These are phyloP conservation scores for Pluvialis apricaria DNA, from an alignment of 2,113 vertebrate genomes.

Conservation along the genomic window DNA sequence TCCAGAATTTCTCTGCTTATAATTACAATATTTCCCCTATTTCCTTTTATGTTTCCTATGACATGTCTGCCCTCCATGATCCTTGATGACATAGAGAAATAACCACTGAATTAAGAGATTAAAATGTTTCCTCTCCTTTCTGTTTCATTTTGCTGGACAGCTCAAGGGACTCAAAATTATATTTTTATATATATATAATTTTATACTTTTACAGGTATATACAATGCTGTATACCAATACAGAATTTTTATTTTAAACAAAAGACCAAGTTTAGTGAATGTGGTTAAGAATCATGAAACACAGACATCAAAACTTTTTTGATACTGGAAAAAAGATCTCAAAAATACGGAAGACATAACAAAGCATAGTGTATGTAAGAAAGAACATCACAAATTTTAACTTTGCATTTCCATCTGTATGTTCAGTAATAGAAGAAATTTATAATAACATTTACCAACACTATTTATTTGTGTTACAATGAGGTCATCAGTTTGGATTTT, in stretches of 20 bases:
- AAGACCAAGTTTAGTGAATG: neutral
- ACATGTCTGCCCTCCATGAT: neutral
- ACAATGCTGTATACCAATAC: neutral
- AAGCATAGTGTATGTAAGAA: neutral
- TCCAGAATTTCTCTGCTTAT: neutral
- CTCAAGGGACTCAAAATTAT: neutral
- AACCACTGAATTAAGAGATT: neutral
- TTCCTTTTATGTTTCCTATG: neutral
- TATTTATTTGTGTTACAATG: conserved; percentile 58
- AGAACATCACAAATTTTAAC: conserved; percentile 8
- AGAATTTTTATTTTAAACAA: neutral
- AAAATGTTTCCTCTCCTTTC: neutral
- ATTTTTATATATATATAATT: neutral
- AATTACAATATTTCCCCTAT: neutral
- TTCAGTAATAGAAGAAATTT: conserved; percentile 49
- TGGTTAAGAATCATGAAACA: neutral
- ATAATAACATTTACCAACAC: conserved; percentile 59
- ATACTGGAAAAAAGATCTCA: neutral
- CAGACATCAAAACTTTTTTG: neutral
- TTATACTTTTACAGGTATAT: neutral
- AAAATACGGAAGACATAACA: neutral
- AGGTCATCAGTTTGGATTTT: conserved; percentile 52
- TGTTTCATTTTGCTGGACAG: neutral
- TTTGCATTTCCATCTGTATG: conserved; percentile 46
- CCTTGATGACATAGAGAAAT: neutral